phyloP scores from a whole-genome alignment of 2,113 vertebrate genomes.

The Oncorhynchus keta region DNA sequence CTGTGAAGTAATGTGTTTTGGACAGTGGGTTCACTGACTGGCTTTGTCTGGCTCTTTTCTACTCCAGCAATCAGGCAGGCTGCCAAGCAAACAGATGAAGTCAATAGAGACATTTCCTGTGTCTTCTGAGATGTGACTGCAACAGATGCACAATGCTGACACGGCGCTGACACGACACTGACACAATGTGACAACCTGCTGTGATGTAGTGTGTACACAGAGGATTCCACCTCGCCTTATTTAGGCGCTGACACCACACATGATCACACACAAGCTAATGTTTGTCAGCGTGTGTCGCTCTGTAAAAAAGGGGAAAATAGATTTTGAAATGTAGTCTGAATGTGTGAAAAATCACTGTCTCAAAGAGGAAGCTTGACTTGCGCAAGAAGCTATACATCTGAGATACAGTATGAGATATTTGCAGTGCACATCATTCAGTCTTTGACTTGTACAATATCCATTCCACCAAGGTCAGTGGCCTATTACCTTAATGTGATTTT shows the following conservation, averaged over 20 bases:
- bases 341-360: background rate
- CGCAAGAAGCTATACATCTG: background rate
- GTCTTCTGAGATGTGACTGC: slow-evolving; percentile 72
- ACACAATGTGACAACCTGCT: slow-evolving; percentile 66
- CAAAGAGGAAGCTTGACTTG: background rate
- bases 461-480: slow-evolving; percentile 57
- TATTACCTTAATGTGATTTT: slow-evolving; percentile 56
- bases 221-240: background rate
- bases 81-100: slow-evolving; percentile 76
- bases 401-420: slow-evolving; percentile 23
- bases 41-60: slow-evolving; percentile 55
- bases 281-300: slow-evolving; percentile 67
- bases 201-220: slow-evolving; percentile 4
- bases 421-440: slow-evolving; percentile 45
- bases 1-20: background rate
- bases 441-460: slow-evolving; percentile 35
- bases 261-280: slow-evolving; percentile 72
- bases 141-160: slow-evolving; percentile 66
- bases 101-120: slow-evolving; percentile 71
- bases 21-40: background rate
- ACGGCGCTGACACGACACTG: slow-evolving; percentile 54
- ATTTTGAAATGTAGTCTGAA: slow-evolving; percentile 58
- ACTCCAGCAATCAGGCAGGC: slow-evolving; percentile 71
- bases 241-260: slow-evolving; percentile 53
- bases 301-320: slow-evolving; percentile 52